Evolutionary conservation across 2,888 invertebrate species (phyloP).

Genomic region (Phaedon cochleariae): DNA sequence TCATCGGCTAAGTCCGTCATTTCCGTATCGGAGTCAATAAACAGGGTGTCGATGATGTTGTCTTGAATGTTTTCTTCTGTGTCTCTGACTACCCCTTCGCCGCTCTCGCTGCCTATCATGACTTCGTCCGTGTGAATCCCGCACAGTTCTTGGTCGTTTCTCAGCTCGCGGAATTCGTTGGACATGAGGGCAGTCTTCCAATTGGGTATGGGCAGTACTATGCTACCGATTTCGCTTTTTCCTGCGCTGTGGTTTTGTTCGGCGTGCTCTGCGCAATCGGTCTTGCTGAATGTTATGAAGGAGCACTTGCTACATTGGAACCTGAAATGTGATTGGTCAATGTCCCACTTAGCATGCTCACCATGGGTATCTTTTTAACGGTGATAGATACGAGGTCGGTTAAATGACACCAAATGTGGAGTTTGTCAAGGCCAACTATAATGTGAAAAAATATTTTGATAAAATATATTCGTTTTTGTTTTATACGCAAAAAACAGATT

Average conservation of each 20-base stretch:
- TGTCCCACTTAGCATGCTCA: no score
- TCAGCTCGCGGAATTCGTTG: slow-evolving; percentile 47
- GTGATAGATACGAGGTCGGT: no score
- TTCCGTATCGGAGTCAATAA: slow-evolving; percentile 27
- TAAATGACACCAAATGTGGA: no score
- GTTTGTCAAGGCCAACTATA: no score
- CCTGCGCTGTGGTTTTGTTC: slow-evolving; percentile 70
- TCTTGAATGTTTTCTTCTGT: slow-evolving; percentile 4
- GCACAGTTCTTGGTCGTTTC: slow-evolving; percentile 31
- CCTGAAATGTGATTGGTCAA: slow-evolving; percentile 52
- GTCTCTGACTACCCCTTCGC: slow-evolving; percentile 18
- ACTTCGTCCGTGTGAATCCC: slow-evolving; percentile 39
- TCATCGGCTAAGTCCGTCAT: slow-evolving; percentile 18
- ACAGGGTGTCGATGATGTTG: slow-evolving; percentile 21
- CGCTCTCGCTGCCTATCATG: background rate
- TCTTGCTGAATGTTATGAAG: slow-evolving; percentile 72
- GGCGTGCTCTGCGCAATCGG: slow-evolving; percentile 73
- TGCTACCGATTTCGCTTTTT: slow-evolving; percentile 60
- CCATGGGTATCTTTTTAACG: no score
- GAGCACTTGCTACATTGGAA: slow-evolving; percentile 80
- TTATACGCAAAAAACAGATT: no score
- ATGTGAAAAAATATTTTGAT: no score
- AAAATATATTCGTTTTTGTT: no score
- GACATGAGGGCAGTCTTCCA: slow-evolving; percentile 54
- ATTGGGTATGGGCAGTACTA: slow-evolving; percentile 53